Evolutionary conservation across 1,140 invertebrate genomes (phyloP).

Genomic region (Paramacrobiotus metropolitanus): DNA sequence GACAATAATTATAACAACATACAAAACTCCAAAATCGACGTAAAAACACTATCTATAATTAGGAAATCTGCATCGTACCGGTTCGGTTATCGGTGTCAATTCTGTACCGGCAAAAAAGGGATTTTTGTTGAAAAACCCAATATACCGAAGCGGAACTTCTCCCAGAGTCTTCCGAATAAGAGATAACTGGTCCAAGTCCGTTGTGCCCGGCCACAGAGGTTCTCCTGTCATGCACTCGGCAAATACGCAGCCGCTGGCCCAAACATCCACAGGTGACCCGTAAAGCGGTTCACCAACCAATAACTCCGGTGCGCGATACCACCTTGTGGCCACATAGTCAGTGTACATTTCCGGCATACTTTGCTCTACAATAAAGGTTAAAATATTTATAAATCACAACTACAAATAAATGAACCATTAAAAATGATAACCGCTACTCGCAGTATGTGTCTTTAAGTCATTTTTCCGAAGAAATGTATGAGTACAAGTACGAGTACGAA

Average conservation of each 20-base stretch:
- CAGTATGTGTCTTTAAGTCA: no score
- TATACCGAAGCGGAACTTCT: slow-evolving; percentile 12
- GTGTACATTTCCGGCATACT: slow-evolving; percentile 42
- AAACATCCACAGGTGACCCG: slow-evolving; percentile 85
- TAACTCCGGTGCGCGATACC: slow-evolving; percentile 89
- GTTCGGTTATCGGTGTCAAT: neutral
- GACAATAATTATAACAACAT: neutral
- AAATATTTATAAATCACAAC: slow-evolving; percentile 9
- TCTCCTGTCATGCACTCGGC: slow-evolving; percentile 85
- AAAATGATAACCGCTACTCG: no score
- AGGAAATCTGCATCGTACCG: neutral
- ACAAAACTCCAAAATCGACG: neutral
- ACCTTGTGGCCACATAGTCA: slow-evolving; percentile 94
- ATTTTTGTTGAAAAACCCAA: neutral
- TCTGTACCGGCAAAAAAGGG: neutral
- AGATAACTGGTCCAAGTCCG: slow-evolving; percentile 92
- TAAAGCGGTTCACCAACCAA: slow-evolving; percentile 93
- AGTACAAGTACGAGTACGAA: no score
- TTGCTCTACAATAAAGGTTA: slow-evolving; percentile 36
- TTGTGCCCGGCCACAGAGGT: slow-evolving; percentile 88
- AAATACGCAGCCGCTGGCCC: slow-evolving; percentile 84
- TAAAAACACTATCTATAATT: neutral
- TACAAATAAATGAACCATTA: neutral
- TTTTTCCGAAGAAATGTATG: no score
- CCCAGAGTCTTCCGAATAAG: slow-evolving; percentile 62